Conservation (phyloP, 1,140 invertebrate species). For the Conus ventricosus region DNA sequence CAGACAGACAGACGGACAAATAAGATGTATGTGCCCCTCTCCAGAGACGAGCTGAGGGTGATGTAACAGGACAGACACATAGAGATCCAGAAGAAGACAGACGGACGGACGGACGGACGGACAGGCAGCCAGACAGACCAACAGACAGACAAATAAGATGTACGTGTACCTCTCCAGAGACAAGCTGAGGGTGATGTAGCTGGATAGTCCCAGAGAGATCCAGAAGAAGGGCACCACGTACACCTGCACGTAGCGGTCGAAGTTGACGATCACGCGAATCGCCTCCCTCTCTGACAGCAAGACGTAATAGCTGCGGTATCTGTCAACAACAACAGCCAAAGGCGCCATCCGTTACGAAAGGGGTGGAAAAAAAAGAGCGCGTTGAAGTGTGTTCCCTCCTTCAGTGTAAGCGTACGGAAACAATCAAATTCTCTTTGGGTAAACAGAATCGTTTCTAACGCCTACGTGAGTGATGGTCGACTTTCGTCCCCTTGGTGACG, state of each 20-base stretch:
- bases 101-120: not conserved
- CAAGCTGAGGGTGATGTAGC: slow-evolving; percentile 52
- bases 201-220: slow-evolving; percentile 52
- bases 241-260: slow-evolving; percentile 51
- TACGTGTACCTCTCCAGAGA: slow-evolving; percentile 43
- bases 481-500: no score
- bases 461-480: no score
- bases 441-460: no score
- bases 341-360: not conserved
- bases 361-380: not conserved
- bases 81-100: no score
- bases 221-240: slow-evolving; percentile 57
- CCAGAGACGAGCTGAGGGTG: no score
- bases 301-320: slow-evolving; percentile 51
- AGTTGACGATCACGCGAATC: slow-evolving; percentile 41
- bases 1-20: no score
- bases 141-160: not conserved
- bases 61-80: no score
- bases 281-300: slow-evolving; percentile 43
- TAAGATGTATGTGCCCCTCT: no score
- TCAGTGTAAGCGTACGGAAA: no score
- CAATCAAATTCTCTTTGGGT: no score
- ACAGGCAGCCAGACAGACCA: not conserved
- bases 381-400: no score
- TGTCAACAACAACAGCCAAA: not conserved